Evolutionary conservation across 2,797 vertebrate species (phyloP), one percentile per base, ranked within the genome.

Genomic region (Chelmon rostratus): DNA sequence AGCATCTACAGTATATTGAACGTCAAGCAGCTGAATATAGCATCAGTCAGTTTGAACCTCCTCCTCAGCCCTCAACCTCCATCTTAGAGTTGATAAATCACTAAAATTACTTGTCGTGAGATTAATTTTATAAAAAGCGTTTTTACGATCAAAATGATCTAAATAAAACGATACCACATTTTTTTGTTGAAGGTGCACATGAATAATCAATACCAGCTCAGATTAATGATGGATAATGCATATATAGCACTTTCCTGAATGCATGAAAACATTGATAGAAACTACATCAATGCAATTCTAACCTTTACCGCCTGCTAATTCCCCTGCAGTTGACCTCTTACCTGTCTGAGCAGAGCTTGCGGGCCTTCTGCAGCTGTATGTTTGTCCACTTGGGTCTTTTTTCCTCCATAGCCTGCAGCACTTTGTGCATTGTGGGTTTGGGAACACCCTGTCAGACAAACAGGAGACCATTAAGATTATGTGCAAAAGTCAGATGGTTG

Each of bases 371-470:
- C 88, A 99, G 92, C 81, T 99, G 97, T 77, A 89, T 85, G 86
- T 94, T 94, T 78, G 94, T 97, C 97, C 97, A 99, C 81, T 97
- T 97, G 74, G 98, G 97, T 86, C 93, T 95, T 79, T 95, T 95
- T 78, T 96, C 96, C 82, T 99, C 97, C 71, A 99, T 95, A 81
- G 85, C 93, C 91, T 97, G 96, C 76, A 98, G 92, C 53, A 98
- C 95, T 92, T 96, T 97, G 72, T 96, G 97, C 62, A 96, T 94
- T 63, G 93, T 90, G 72, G 96, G 96, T 89, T 97, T 97, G 71
- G 96, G 94, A 86, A 94, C 93, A 61, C 93, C 95, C 91, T 94
- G 81, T 13, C 47, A 64, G 49, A 83, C 28, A 70, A 19, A 81
- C 28, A 65, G 38, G 18, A 74, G 28, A 73, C 3, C 40, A 79